Conservation (phyloP, 2,797 vertebrate species). For the Platyrinchus mystaceus region DNA sequence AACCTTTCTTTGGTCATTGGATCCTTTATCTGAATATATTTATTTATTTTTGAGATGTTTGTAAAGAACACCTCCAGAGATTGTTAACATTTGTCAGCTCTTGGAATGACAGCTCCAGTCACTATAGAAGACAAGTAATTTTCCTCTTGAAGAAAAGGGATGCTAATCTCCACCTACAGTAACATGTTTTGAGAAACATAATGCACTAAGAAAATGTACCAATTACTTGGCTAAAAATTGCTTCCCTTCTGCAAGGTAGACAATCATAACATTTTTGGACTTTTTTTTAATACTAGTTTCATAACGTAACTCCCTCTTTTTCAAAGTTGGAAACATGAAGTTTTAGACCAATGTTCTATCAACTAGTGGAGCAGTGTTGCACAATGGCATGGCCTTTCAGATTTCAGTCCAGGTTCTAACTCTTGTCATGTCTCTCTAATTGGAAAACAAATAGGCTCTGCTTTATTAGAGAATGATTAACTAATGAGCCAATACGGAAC, state of each 20-base stretch:
- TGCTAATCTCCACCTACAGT: constrained; percentile 77
- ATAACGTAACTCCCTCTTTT: constrained; percentile 33
- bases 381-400: background rate
- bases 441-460: background rate
- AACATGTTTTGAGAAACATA: constrained; percentile 77
- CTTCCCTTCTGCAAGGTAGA: constrained; percentile 68
- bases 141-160: constrained; percentile 75
- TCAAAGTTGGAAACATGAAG: constrained; percentile 43
- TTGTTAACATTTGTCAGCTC: constrained; percentile 78
- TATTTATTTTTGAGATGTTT: constrained; percentile 72
- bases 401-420: constrained; percentile 18
- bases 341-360: constrained; percentile 18
- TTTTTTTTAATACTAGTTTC: constrained; percentile 15
- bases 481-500: background rate
- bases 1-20: constrained; percentile 59
- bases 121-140: constrained; percentile 78
- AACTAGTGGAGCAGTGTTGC: background rate
- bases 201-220: constrained; percentile 75
- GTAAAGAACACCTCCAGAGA: constrained; percentile 67
- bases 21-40: constrained; percentile 63
- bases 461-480: background rate
- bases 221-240: constrained; percentile 76
- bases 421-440: background rate
- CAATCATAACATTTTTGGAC: constrained; percentile 69
- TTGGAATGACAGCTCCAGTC: constrained; percentile 78